A percentile compares a stretch with the other conserved stretches of the same genome.
These are phyloP conservation scores for Himantopus leucocephalus DNA, from an alignment of 2,113 vertebrate genomes.

Conservation along the genomic window DNA sequence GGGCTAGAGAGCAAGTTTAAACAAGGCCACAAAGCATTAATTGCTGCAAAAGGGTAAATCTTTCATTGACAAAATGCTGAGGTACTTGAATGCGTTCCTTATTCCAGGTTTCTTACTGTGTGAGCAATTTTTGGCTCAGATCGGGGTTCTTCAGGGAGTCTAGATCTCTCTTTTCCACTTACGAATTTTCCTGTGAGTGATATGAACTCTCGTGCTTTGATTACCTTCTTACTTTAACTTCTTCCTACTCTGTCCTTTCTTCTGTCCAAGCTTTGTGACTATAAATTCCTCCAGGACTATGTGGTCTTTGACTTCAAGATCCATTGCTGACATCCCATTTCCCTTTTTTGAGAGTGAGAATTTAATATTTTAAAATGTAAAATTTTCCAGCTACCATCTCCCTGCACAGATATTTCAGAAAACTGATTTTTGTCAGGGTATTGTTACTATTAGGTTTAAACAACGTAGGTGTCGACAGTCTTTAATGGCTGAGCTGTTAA, in stretches of 20 bases:
- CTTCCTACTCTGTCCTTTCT: background rate
- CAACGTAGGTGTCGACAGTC: background rate
- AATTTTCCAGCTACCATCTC: background rate
- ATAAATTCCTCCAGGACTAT: background rate
- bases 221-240: background rate
- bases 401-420: background rate
- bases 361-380: background rate
- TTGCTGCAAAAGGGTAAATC: background rate
- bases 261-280: background rate
- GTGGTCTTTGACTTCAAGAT: background rate
- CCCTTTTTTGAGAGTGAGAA: background rate
- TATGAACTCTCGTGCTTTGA: background rate
- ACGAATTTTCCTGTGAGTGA: background rate
- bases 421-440: background rate
- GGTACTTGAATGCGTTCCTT: background rate
- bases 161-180: background rate
- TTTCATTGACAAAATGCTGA: background rate
- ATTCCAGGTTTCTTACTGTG: background rate
- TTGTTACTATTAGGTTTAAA: slow-evolving; percentile 3
- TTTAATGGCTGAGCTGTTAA: background rate
- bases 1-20: background rate
- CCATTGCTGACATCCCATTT: background rate
- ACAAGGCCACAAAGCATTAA: fast-evolving
- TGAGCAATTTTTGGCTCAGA: background rate
- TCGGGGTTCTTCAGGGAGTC: background rate